Conservation (phyloP, 2,113 vertebrate genomes). For the Triplophysa rosa region DNA sequence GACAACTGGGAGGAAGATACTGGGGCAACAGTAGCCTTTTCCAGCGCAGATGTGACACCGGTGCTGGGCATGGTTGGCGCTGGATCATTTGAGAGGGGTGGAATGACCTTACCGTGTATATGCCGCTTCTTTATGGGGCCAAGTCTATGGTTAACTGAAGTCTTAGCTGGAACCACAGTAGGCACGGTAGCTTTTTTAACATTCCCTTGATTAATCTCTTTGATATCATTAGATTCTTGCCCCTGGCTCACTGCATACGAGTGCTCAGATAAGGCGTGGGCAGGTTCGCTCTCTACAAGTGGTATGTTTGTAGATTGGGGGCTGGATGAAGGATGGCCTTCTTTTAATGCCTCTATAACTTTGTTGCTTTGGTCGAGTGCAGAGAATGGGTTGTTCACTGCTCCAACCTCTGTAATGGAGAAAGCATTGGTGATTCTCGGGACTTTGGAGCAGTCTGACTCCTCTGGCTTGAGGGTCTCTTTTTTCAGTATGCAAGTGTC, state of each 20-base stretch:
- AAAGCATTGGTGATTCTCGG: constrained; percentile 98
- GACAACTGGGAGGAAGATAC: constrained; percentile 58
- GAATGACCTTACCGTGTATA: constrained; percentile 58
- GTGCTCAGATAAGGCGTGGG: constrained; percentile 87
- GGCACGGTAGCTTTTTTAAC: constrained; percentile 59
- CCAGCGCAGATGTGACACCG: constrained; percentile 40
- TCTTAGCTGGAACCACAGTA: constrained; percentile 60
- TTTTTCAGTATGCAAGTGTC: constrained; percentile 60
- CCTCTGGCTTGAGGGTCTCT: constrained; percentile 77
- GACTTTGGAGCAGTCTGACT: constrained; percentile 81
- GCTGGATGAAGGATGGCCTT: constrained; percentile 63
- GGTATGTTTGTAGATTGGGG: constrained; percentile 64
- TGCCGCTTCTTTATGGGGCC: constrained; percentile 79
- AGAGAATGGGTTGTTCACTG: constrained; percentile 83
- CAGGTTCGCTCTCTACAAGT: constrained; percentile 77
- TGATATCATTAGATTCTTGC: constrained; percentile 54
- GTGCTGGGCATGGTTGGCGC: constrained; percentile 52
- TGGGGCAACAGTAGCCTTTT: constrained; percentile 45
- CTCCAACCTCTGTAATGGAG: constrained; percentile 90
- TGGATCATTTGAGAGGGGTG: constrained; percentile 54
- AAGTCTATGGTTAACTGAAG: constrained; percentile 62
- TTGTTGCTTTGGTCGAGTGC: constrained; percentile 80
- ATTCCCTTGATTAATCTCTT: constrained; percentile 59
- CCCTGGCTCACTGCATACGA: constrained; percentile 86
- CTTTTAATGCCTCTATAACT: constrained; percentile 80